Percentiles rank a stretch among this genome's conserved stretches.
Evolutionary conservation across 2,888 invertebrate genomes (phyloP).

Genomic region (Calliphora vomitoria): DNA sequence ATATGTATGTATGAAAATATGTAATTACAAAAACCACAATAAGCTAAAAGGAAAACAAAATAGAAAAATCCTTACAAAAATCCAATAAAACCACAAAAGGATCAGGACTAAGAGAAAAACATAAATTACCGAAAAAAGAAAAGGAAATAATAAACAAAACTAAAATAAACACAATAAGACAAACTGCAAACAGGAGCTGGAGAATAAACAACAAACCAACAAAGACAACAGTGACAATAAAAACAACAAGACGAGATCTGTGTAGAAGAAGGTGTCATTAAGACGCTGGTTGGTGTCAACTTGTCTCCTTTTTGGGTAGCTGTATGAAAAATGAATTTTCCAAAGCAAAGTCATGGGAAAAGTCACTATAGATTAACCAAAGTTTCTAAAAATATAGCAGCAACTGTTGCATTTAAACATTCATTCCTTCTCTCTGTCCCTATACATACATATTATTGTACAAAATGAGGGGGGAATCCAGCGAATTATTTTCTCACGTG

Average conservation of each 20-base stretch:
- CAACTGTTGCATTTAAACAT: constrained; percentile 63
- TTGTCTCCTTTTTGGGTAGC: constrained; percentile 56
- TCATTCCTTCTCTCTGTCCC: background rate
- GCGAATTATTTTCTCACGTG: constrained; percentile 65
- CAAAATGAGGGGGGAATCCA: constrained; percentile 40
- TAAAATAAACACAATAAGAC: constrained; percentile 32
- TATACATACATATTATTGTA: background rate
- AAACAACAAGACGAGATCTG: background rate
- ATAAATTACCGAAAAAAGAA: constrained; percentile 51
- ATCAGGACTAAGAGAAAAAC: constrained; percentile 56
- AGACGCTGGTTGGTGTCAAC: constrained; percentile 67
- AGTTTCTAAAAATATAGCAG: background rate
- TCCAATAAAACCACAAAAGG: constrained; percentile 73
- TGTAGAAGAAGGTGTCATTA: constrained; percentile 54
- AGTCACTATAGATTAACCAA: constrained; percentile 54
- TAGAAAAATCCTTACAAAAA: constrained; percentile 38
- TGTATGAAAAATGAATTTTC: constrained; percentile 37
- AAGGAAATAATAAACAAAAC: constrained; percentile 52
- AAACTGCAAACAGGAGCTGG: constrained; percentile 44
- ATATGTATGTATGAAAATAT: constrained; percentile 19
- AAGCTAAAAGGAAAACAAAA: constrained; percentile 31
- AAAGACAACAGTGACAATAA: constrained; percentile 14
- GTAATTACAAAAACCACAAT: constrained; percentile 31
- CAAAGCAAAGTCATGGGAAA: constrained; percentile 67
- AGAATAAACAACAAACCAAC: background rate